Conservation (phyloP, 2,888 invertebrate genomes). For the Noctua janthina region DNA sequence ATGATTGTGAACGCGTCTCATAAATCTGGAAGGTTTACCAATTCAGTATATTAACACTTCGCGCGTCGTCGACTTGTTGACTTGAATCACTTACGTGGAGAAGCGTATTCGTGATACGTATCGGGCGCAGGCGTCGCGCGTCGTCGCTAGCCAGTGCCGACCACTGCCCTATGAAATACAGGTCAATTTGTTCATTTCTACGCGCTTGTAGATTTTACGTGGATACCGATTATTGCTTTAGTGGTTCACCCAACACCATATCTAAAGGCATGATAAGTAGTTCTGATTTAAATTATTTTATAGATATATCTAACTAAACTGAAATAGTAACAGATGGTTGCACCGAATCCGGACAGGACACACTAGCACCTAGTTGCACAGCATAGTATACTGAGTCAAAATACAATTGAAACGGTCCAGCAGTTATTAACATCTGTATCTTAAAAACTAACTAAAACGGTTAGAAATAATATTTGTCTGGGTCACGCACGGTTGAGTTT, state of each 20-base stretch:
- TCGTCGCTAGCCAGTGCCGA: neutral
- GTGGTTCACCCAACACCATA: too few relatives aligned
- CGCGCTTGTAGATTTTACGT: neutral
- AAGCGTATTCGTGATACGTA: neutral
- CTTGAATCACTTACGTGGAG: slow-evolving; percentile 23
- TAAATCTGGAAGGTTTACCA: slow-evolving; percentile 31
- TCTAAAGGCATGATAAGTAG: neutral
- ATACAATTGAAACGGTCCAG: too few relatives aligned
- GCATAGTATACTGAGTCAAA: too few relatives aligned
- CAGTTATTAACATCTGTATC: too few relatives aligned
- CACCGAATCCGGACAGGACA: neutral
- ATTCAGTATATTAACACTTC: slow-evolving; percentile 18
- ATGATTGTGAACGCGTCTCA: neutral
- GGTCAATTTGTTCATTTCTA: slow-evolving; percentile 4
- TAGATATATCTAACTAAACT: neutral
- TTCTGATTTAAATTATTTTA: neutral
- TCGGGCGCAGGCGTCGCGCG: neutral
- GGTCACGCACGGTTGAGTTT: too few relatives aligned
- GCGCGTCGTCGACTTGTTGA: neutral
- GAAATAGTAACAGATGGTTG: neutral
- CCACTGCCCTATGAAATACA: slow-evolving; percentile 9
- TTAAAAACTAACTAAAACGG: too few relatives aligned
- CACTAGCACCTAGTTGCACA: too few relatives aligned
- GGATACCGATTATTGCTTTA: neutral
- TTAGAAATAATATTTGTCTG: too few relatives aligned